Evolutionary conservation across 2,888 invertebrate species (phyloP).

Genomic region (Lycia hirtaria): DNA sequence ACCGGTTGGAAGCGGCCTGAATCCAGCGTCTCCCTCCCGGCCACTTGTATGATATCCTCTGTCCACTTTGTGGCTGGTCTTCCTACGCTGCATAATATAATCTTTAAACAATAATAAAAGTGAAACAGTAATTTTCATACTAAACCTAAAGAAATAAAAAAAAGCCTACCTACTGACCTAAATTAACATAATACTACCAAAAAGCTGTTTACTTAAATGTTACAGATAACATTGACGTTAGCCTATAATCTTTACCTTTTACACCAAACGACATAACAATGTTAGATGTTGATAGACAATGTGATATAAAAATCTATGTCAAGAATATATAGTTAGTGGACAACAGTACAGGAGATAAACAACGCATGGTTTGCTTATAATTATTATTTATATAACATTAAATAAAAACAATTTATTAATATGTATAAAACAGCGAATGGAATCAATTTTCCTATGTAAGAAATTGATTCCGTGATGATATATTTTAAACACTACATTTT

Average conservation of each 20-base stretch:
- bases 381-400: not conserved
- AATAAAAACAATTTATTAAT: not conserved
- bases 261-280: not conserved
- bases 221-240: constrained; percentile 22
- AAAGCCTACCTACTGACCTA: no score
- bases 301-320: not conserved
- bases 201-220: not conserved
- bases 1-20: no score
- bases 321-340: not conserved
- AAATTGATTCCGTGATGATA: not conserved
- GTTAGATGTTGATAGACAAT: not conserved
- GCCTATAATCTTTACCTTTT: constrained; percentile 3
- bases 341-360: not conserved
- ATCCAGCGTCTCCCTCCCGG: no score
- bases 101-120: no score
- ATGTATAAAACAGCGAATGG: not conserved
- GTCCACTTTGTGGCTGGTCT: no score
- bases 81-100: no score
- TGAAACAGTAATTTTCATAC: no score
- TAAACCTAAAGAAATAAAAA: no score
- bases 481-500: not conserved
- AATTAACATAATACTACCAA: not conserved
- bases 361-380: not conserved
- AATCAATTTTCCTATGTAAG: not conserved
- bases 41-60: no score